Base-by-base conservation (phyloP, 2,888 invertebrate genomes). In the Hypomecis punctinalis region DNA sequence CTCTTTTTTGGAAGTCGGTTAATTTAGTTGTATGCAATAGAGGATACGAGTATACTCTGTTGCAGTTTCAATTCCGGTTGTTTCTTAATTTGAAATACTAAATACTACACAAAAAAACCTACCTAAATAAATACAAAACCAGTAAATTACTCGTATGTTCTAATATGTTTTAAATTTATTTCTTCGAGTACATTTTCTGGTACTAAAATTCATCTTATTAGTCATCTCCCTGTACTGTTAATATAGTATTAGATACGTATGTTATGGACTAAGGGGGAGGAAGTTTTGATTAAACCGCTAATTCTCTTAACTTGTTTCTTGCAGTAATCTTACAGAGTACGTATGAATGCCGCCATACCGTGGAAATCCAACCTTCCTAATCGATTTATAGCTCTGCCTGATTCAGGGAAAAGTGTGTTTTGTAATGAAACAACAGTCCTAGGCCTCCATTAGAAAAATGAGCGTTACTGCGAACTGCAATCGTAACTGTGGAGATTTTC, bases 351-450 rank as follows among this genome's bases (percentile, higher is more conserved):
- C 80, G 82, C 77, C 75, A 75, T 72, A 74, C 81, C 80, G 82
- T 77, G 76, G 84, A 90, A 87, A 89, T 80, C 84, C 83, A 83
- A 81, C 83, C 83, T 80, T 79, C 84, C 85, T 86, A 89, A 89
- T 89, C 88, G 87, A 89, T 89, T 89, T 88, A 86, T 77, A 80
- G 83, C 83, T 74, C 70, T 69, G 75, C 77, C 74, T 70, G 79
- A 79, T 81, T 81, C 81, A 69, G 68, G 74, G 79, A 76, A 83
- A 83, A 82, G 77, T 80, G 81, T 82, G 82, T 85, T 84, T 83
- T 80, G 81, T 78, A 78, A 84, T 83, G 79, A 82, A 84, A 82
- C 69, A 71, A 81, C 68, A 69, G 74, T 74, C 70, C 8, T 10
- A 47, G 59, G 57, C 65, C 76, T 79, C 78, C 79, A 83, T 83